Percentiles rank a stretch among this genome's conserved stretches.
Evolutionary conservation across 2,888 invertebrate species (phyloP).

Genomic region (Napeogenes sylphis): DNA sequence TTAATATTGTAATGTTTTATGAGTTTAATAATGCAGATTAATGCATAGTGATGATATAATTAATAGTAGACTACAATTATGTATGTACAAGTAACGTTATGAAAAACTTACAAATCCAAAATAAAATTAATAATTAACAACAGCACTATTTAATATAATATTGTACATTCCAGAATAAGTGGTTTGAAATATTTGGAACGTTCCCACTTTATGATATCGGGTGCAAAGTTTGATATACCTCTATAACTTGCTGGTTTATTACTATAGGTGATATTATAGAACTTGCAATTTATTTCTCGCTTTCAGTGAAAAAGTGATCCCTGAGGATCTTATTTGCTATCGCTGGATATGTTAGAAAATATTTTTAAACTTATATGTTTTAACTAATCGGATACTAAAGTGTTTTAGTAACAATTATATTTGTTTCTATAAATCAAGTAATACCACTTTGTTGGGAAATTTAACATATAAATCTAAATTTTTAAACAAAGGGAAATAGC

Average conservation of each 20-base stretch:
- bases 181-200: conserved; percentile 27
- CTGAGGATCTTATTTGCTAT: conserved; percentile 63
- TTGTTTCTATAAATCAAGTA: neutral
- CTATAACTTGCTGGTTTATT: conserved; percentile 73
- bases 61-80: too few relatives aligned
- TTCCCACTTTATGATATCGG: conserved; percentile 35
- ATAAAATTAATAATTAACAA: too few relatives aligned
- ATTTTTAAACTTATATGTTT: conserved; percentile 31
- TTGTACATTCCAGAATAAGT: conserved; percentile 7
- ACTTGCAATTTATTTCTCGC: conserved; percentile 69
- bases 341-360: conserved; percentile 36
- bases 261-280: conserved; percentile 73
- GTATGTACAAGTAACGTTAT: too few relatives aligned
- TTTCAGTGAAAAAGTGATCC: conserved; percentile 55
- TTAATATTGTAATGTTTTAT: neutral
- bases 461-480: too few relatives aligned
- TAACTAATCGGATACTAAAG: conserved; percentile 13
- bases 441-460: too few relatives aligned
- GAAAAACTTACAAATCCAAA: too few relatives aligned
- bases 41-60: too few relatives aligned
- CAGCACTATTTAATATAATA: neutral
- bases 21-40: too few relatives aligned
- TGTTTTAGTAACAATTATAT: neutral
- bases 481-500: too few relatives aligned
- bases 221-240: conserved; percentile 62